Base-by-base conservation (phyloP, 2,797 vertebrate genomes). In the Gephyroberyx darwinii region DNA sequence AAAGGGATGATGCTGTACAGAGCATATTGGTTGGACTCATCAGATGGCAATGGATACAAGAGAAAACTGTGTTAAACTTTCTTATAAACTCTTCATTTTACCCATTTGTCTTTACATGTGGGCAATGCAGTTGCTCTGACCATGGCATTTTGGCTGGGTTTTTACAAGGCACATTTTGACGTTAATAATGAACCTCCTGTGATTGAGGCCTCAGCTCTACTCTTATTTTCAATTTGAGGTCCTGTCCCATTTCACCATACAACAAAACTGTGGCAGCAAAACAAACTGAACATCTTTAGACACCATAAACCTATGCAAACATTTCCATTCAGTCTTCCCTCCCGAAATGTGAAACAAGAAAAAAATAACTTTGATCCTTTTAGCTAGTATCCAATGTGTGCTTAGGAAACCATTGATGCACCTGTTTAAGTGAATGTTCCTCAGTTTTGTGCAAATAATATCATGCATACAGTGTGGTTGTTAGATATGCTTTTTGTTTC, bases 241-340 rank as follows among this genome's bases (percentile, higher is more conserved):
- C 65, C 41, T n/a, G 30, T 53, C 19, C 51, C 43, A 20, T 61
- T 69, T n/a, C 5, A 4, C 37, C 47, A 19, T 41, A 43, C 10
- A 0, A 74, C 26, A 19, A 62, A 60, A 22, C 53, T 53, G 17
- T 47, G 31, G 33, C 51, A 47, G 53, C 67, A 30, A 16, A 50
- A 9, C 45, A 62, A 20, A 76, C 47, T 8, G 71, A 62, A 71
- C 43, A 16, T 41, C 57, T 66, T 71, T 51, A 65, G 76, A 73
- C 75, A 62, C 71, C 31, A 50, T 65, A 50, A 84, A 88, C 84
- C 93, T 94, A 94, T 94, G 93, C 91, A 94, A 93, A 88, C 77
- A 75, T 43, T 77, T 78, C 84, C 67, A 81, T 50, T 78, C 74
- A 52, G 47, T 81, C 69, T 58, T 72, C 62, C 75, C 77, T 84